Conservation (phyloP, 2,888 invertebrate genomes). For the Epinotia ramella region DNA sequence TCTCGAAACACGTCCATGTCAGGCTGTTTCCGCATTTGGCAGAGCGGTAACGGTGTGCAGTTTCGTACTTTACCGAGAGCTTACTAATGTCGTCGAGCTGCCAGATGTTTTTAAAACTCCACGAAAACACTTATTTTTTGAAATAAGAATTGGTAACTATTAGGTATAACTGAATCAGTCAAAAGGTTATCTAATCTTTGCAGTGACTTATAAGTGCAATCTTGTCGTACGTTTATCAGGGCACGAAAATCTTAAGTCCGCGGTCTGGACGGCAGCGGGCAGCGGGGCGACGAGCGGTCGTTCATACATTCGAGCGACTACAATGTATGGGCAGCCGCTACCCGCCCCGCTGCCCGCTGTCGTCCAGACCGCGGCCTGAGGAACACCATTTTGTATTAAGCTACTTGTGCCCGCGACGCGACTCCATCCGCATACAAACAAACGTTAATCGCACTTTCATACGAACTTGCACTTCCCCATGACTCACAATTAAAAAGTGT, state of each 20-base stretch:
- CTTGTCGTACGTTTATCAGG: not conserved
- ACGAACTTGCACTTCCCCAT: not conserved
- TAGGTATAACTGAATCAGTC: not conserved
- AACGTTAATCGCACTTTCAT: not conserved
- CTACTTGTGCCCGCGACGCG: not conserved
- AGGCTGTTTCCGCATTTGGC: too few species aligned
- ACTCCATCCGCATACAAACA: not conserved
- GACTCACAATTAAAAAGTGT: not conserved
- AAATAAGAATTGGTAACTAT: too few species aligned
- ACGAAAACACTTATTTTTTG: too few species aligned
- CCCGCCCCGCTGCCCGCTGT: too few species aligned
- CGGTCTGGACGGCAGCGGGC: too few species aligned
- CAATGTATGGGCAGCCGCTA: too few species aligned
- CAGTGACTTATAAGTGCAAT: constrained; percentile 16
- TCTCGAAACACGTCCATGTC: not conserved
- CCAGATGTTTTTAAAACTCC: too few species aligned
- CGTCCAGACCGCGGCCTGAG: not conserved
- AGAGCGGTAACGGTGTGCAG: too few species aligned
- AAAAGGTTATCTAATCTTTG: constrained; percentile 15
- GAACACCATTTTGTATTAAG: not conserved
- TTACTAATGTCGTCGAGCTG: too few species aligned
- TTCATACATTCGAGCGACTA: too few species aligned
- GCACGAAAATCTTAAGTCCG: not conserved
- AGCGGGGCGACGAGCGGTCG: too few species aligned
- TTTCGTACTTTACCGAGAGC: too few species aligned